A percentile compares a stretch with the other conserved stretches of the same genome.
Evolutionary conservation across 2,797 vertebrate species (phyloP).

Genomic region (Fringilla coelebs): DNA sequence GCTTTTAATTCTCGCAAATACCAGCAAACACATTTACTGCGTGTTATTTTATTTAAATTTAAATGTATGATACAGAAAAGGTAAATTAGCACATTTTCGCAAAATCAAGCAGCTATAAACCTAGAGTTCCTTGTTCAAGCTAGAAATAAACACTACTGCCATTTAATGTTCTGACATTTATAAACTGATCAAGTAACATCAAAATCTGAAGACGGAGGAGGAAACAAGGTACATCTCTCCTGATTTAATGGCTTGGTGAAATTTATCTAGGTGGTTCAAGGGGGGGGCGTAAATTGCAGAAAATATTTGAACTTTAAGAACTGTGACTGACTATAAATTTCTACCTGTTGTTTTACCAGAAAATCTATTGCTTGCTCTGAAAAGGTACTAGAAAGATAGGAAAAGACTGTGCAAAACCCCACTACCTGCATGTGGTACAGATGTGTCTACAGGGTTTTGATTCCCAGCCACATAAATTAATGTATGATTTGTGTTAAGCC

Average conservation of each 20-base stretch:
- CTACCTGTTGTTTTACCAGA: neutral
- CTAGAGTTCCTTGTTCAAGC: neutral
- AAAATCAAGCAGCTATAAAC: neutral
- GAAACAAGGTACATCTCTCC: neutral
- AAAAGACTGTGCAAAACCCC: neutral
- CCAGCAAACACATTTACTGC: neutral
- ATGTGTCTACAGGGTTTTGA: neutral
- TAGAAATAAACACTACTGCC: neutral
- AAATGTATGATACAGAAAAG: neutral
- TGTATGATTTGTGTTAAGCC: no score
- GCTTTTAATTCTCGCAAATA: neutral
- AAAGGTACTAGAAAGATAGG: neutral
- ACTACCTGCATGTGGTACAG: neutral
- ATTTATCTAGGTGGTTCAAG: neutral
- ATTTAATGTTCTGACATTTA: neutral
- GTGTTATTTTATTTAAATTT: neutral
- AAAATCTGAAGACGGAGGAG: neutral
- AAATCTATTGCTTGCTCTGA: neutral
- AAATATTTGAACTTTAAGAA: neutral
- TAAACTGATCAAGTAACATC: neutral
- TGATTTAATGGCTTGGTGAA: neutral
- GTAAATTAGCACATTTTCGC: neutral
- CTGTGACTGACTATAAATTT: neutral
- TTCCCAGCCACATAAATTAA: neutral
- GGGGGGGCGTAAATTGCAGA: neutral